Evolutionary conservation across 2,113 vertebrate genomes (phyloP), one percentile per base, ranked within the genome.

Genomic region (Micronycteris hirsuta): DNA sequence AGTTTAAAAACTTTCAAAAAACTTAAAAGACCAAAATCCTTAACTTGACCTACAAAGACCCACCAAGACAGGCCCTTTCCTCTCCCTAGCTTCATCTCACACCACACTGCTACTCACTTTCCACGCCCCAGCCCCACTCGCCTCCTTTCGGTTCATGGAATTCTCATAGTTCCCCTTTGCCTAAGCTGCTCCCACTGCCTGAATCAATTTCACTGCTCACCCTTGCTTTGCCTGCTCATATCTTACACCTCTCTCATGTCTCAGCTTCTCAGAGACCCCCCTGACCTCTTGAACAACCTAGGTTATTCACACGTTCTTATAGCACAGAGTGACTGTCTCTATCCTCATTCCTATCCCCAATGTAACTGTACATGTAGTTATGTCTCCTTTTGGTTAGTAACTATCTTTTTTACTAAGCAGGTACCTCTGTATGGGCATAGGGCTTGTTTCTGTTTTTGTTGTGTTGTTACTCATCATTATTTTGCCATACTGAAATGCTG

Each of bases 11-110:
- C 14, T 15, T 78, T 67, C 52, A 56, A 84, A 91, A 0, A 12
- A 84, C 45, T 65, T 84, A 54, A 56, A 82, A 83, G 22, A 49
- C 8, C 20, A 41, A 33, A 43, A 70, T 73, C 11, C 15, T 70
- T 81, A 36, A 36, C 11, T 15, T 52, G 73, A 52, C 49, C 36
- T 24, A 26, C 28, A 76, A 71, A 14, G 41, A 43, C 22, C 33
- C 68, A 4, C 16, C n/a, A 41, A 5, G 24, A 56, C 33, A 2
- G 4, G 36, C 5, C 1, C 0, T 4, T 31, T 31, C 4, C 41
- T 76, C 33, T 52, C 20, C 20, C 15, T 16, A 38, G 67, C 33
- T 70, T 63, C 52, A 61, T 14, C 26, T 61, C 41, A 58, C 28
- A 20, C 10, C n/a, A 73, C 4, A 26, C 16, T 63, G 13, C 26